Evolutionary conservation across 1,140 invertebrate genomes (phyloP), one percentile per base, ranked within the genome.

Genomic region (Pantala flavescens): DNA sequence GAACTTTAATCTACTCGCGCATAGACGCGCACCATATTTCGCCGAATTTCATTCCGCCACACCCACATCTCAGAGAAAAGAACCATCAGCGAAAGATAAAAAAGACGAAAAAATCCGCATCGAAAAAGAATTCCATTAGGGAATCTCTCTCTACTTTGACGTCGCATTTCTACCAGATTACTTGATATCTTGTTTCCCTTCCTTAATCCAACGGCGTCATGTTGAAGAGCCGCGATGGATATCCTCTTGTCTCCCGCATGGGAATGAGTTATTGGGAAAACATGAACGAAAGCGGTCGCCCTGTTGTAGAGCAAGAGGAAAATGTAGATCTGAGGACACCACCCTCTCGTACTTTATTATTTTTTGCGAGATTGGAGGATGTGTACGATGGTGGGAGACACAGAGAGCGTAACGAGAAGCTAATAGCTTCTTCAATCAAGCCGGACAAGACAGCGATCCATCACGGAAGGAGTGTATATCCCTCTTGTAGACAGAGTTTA

Each of bases 361-460:
- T 63, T 63, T 63, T 63, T 63, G 14, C 49, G 49, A 19, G 49
- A 21, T 21, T 19, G 49, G 49, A 63, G 49, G 49, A 36, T 36
- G 28, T 36, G 28, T 63, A 63, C n/a, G 5, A 12, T 16, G 49
- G 49, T 7, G 49, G 49, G 49, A 5, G 49, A 21, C 14, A 63
- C 49, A 19, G 49, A 21, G 49, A 63, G 49, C 49, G 49, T 63
- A 63, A 63, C 49, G 49, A 63, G 49, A 63, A 63, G 49, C 49
- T 63, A 63, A 63, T 63, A 63, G 49, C 49, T 63, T 63, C 49
- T 63, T 63, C 49, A 63, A 63, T 63, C 49, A 63, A 63, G 49
- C 49, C n/a, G 49, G 49, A 63, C 49, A 63, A 63, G 49, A 63
- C 49, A 63, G 49, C 49, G 49, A 63, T 63, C 49, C 49, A 63